Evolutionary conservation across 2,888 invertebrate species (phyloP).

Genomic region (Mystacides longicornis): DNA sequence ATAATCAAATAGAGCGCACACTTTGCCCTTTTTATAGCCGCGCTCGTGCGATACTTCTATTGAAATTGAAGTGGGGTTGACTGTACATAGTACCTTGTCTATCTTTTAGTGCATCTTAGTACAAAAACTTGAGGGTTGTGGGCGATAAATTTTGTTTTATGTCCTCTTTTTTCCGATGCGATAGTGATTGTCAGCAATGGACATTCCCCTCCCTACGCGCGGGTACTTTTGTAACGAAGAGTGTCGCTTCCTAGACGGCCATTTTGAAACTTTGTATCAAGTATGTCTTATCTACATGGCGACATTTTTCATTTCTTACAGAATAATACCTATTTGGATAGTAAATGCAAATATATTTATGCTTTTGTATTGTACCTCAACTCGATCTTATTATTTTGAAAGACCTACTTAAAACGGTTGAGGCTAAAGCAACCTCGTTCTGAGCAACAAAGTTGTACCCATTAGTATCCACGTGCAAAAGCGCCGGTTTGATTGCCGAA

Average conservation of each 20-base stretch:
- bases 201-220: constrained; percentile 7
- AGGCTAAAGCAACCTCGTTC: too few species aligned
- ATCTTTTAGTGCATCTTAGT: constrained; percentile 14
- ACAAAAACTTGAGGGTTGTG: constrained; percentile 16
- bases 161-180: constrained; percentile 10
- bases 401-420: too few species aligned
- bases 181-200: constrained; percentile 18
- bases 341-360: too few species aligned
- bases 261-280: background rate
- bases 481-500: too few species aligned
- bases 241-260: background rate
- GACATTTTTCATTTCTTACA: too few species aligned
- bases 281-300: too few species aligned
- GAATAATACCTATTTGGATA: too few species aligned
- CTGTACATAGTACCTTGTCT: too few species aligned
- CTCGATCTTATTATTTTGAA: too few species aligned
- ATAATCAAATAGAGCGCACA: constrained; percentile 2
- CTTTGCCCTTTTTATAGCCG: background rate
- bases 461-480: too few species aligned
- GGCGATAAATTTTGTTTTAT: constrained; percentile 21
- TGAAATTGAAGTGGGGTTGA: background rate
- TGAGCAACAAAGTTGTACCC: too few species aligned
- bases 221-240: background rate
- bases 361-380: too few species aligned
- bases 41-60: background rate